phyloP scores from a whole-genome alignment of 2,888 invertebrate genomes.

The Microctonus hyperodae region DNA sequence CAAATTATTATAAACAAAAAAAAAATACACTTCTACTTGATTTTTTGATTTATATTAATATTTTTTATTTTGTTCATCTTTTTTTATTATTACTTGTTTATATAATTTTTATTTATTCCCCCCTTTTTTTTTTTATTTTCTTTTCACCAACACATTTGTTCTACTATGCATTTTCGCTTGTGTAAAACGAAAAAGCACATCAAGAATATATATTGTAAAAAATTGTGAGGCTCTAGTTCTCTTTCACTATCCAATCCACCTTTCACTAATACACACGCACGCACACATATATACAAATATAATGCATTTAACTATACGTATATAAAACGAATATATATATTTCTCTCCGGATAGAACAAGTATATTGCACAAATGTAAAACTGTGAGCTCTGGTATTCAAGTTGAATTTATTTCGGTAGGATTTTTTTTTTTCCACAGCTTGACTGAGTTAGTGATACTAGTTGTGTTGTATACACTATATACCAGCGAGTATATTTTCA shows the following conservation, averaged over 20 bases:
- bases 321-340: neutral
- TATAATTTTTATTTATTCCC: neutral
- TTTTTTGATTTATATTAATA: neutral
- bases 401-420: slow-evolving; percentile 23
- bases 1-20: slow-evolving; percentile 10
- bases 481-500: slow-evolving; percentile 11
- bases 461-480: slow-evolving; percentile 8
- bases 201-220: slow-evolving; percentile 26
- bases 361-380: slow-evolving; percentile 25
- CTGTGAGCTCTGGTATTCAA: slow-evolving; percentile 25
- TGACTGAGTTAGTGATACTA: slow-evolving; percentile 15
- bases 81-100: no score
- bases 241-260: slow-evolving; percentile 10
- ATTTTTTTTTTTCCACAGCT: slow-evolving; percentile 13
- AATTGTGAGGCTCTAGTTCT: slow-evolving; percentile 23
- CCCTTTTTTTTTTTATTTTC: neutral
- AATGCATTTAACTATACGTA: neutral
- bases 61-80: neutral
- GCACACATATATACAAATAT: neutral
- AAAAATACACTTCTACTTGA: neutral
- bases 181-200: slow-evolving; percentile 20
- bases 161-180: neutral
- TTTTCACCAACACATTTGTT: neutral
- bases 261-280: neutral
- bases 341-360: slow-evolving; percentile 15